These are phyloP conservation scores for Paragorgia papillata DNA, from an alignment of 92 coral and sea anemone species.

Conservation along the genomic window DNA sequence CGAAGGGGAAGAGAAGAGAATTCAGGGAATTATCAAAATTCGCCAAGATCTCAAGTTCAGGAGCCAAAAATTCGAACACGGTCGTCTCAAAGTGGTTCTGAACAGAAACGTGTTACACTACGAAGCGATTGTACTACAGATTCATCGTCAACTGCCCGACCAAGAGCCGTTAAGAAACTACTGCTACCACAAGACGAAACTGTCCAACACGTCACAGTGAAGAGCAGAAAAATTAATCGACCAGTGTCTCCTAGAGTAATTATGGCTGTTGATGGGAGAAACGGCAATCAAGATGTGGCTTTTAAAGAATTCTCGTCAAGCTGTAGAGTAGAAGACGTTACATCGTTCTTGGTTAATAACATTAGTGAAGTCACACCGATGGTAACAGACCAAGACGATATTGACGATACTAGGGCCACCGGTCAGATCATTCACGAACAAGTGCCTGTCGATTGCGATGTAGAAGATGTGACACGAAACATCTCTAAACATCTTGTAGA, in stretches of 20 bases:
- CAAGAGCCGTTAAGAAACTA: background rate
- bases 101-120: background rate
- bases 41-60: background rate
- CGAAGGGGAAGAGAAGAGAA: background rate
- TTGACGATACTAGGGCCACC: background rate
- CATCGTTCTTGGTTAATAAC: conserved; percentile 24
- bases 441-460: conserved; percentile 13
- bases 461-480: conserved; percentile 17
- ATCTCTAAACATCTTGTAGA: conserved; percentile 31
- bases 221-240: conserved; percentile 2
- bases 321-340: conserved; percentile 19
- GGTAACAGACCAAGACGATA: background rate
- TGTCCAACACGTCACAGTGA: conserved; percentile 38
- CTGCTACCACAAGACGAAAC: background rate
- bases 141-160: background rate
- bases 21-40: conserved; percentile 1
- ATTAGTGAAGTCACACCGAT: background rate
- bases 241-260: conserved; percentile 37
- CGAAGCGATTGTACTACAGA: background rate
- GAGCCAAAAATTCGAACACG: conserved; percentile 12
- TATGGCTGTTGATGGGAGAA: conserved; percentile 7
- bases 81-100: background rate
- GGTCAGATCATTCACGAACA: conserved; percentile 21
- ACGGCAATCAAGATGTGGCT: background rate
- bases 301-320: conserved; percentile 25